A percentile compares a stretch with the other conserved stretches of the same genome.
Evolutionary conservation across 2,797 vertebrate genomes (phyloP).

Genomic region (Karalla daura): DNA sequence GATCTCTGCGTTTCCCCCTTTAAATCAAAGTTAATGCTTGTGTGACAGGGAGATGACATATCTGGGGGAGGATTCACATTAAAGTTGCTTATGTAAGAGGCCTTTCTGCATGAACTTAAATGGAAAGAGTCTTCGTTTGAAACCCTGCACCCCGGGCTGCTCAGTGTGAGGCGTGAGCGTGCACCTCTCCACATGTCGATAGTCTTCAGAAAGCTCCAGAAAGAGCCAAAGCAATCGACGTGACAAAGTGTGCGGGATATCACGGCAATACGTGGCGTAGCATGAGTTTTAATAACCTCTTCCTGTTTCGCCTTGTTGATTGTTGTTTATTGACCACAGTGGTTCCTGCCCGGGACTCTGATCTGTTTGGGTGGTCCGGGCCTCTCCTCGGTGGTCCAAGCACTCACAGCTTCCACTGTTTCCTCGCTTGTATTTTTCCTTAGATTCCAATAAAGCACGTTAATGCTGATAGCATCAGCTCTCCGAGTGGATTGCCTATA

Average conservation of each 20-base stretch:
- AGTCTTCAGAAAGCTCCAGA: no score
- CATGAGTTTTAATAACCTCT: slow-evolving; percentile 24
- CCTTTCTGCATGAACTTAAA: slow-evolving; percentile 1
- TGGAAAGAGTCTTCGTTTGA: background rate
- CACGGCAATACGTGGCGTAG: background rate
- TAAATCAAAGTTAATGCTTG: slow-evolving; percentile 27
- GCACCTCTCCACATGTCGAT: no score
- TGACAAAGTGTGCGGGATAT: slow-evolving; percentile 9
- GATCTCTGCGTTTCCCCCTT: slow-evolving; percentile 38
- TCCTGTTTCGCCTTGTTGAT: slow-evolving; percentile 40
- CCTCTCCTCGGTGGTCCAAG: slow-evolving; percentile 62
- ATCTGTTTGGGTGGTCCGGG: slow-evolving; percentile 77
- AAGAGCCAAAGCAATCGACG: no score
- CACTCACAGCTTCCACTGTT: slow-evolving; percentile 29
- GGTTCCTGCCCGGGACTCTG: slow-evolving; percentile 45
- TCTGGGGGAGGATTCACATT: background rate
- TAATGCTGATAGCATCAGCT: slow-evolving; percentile 29
- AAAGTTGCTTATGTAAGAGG: background rate
- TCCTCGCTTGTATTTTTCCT: slow-evolving; percentile 24
- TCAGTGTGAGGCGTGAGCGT: no score
- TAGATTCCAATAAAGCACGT: slow-evolving; percentile 38
- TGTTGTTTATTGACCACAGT: slow-evolving; percentile 49
- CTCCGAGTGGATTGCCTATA: slow-evolving; percentile 1
- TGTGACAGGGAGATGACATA: background rate
- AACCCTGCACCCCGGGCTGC: no score